These are phyloP conservation scores for Pararge aegeria DNA, from an alignment of 1,140 invertebrate genomes.

Conservation along the genomic window DNA sequence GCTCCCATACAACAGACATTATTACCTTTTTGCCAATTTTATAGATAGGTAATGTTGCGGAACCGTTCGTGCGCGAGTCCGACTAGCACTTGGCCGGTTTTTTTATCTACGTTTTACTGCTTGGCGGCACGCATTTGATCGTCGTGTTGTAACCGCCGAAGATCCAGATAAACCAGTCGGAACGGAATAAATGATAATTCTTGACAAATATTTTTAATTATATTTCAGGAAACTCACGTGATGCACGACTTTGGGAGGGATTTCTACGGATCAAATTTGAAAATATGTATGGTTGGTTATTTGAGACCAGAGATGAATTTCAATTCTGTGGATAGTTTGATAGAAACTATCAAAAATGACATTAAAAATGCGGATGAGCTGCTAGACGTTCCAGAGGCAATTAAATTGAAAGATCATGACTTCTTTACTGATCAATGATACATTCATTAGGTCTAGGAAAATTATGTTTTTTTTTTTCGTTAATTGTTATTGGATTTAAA, in stretches of 20 bases:
- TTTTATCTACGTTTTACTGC: too few species aligned
- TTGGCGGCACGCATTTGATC: too few species aligned
- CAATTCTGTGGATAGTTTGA: constrained; percentile 87
- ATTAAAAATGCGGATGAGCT: constrained; percentile 83
- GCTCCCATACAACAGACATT: too few species aligned
- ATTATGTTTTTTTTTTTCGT: background rate
- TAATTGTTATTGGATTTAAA: background rate
- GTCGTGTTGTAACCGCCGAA: too few species aligned
- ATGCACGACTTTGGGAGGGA: constrained; percentile 91
- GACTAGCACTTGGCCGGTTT: too few species aligned
- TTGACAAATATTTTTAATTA: constrained; percentile 16
- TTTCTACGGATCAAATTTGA: constrained; percentile 92
- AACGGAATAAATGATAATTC: background rate
- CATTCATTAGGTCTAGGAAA: background rate
- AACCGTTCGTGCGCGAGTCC: too few species aligned
- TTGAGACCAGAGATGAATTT: constrained; percentile 92
- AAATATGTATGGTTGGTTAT: constrained; percentile 90
- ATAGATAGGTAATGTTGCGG: too few species aligned
- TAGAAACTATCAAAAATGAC: constrained; percentile 87
- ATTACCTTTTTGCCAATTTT: too few species aligned
- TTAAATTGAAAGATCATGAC: constrained; percentile 41
- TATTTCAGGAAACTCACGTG: constrained; percentile 92
- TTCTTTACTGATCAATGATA: constrained; percentile 42
- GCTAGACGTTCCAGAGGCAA: constrained; percentile 76
- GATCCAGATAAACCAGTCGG: background rate